Percentiles rank a stretch among this genome's conserved stretches.
Evolutionary conservation across 1,140 invertebrate species (phyloP).

Genomic region (Drosophila bifasciata): DNA sequence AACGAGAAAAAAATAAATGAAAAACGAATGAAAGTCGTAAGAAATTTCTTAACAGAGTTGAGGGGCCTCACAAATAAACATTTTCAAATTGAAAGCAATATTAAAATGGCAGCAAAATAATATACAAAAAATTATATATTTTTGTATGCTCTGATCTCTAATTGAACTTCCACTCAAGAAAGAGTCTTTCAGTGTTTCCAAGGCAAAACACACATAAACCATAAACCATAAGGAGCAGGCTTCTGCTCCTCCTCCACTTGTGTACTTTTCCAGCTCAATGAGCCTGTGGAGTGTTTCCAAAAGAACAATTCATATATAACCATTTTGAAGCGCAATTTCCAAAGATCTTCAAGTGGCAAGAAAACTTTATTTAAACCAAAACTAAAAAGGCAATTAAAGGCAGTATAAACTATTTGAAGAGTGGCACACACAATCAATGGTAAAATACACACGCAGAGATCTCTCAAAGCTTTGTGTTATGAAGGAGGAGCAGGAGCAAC

Average conservation of each 20-base stretch:
- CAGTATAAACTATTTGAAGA: constrained; percentile 4
- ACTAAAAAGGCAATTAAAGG: constrained; percentile 36
- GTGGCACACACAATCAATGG: neutral
- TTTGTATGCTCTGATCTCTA: too few relatives aligned
- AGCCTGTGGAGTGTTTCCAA: neutral
- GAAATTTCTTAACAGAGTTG: constrained; percentile 6
- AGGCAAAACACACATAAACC: neutral
- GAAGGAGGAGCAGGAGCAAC: constrained; percentile 66
- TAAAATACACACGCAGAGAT: constrained; percentile 6
- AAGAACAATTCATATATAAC: constrained; percentile 4
- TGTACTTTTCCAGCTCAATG: constrained; percentile 21
- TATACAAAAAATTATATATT: neutral
- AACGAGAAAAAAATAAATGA: neutral
- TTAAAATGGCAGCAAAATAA: constrained; percentile 1
- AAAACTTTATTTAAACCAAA: neutral
- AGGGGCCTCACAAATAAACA: constrained; percentile 1
- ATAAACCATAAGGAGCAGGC: too few relatives aligned
- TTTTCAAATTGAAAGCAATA: constrained; percentile 11
- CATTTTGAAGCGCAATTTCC: constrained; percentile 1
- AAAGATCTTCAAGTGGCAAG: constrained; percentile 5
- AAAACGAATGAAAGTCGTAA: constrained; percentile 10
- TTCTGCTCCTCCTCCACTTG: constrained; percentile 6
- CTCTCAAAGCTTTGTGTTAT: constrained; percentile 54
- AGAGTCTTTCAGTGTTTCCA: constrained; percentile 5
- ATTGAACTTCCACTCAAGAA: too few relatives aligned